Base-by-base conservation (phyloP, 2,888 invertebrate genomes). In the Lottia scabra region DNA sequence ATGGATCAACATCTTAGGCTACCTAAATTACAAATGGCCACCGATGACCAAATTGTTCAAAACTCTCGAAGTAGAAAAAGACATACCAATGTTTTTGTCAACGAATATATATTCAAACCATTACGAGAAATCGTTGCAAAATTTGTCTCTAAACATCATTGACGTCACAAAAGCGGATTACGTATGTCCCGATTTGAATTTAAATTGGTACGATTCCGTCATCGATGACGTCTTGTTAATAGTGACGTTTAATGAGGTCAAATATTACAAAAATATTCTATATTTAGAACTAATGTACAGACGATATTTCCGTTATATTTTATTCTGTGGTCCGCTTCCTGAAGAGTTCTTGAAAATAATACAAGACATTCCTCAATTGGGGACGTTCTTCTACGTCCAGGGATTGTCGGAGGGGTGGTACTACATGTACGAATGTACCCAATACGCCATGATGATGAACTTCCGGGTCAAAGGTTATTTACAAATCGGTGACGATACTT, bases 401-500 rank as follows among this genome's bases (percentile, higher is more conserved):
- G 74, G 68, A 2, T 63, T 74, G 62, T 44, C 63, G 8, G 45
- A 56, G 38, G 43, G 64, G 2, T 71, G 71, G 71, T 56, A 45
- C 19, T 62, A 38, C 43, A 71, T 71, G 71, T 71, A 68, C 63
- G 71, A 74, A 16, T 74, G 74, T 23, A 45, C 65, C 43, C 44
- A 70, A 38, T 65, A 65, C 15, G 71, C 62, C 8, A 71, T 71
- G 48, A 65, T n/a, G 43, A 67, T 74, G 44, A 48, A 67, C 19
- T 27, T 71, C n/a, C 74, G 63, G 44, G 74, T 71, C 10, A 71
- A 67, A 16, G 74, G 74, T 15, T 71, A 65, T 48, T 65, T 74
- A 4, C 74, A 74, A n/a, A 71, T 74, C 43, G 71, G 71, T 1
- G 74, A 71, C 38, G 74, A 74, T 68, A 67, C 67, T 0, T 46